Percentiles rank a stretch among this genome's conserved stretches.
phyloP scores from a whole-genome alignment of 2,888 invertebrate species.

The Malthinus flaveolus region DNA sequence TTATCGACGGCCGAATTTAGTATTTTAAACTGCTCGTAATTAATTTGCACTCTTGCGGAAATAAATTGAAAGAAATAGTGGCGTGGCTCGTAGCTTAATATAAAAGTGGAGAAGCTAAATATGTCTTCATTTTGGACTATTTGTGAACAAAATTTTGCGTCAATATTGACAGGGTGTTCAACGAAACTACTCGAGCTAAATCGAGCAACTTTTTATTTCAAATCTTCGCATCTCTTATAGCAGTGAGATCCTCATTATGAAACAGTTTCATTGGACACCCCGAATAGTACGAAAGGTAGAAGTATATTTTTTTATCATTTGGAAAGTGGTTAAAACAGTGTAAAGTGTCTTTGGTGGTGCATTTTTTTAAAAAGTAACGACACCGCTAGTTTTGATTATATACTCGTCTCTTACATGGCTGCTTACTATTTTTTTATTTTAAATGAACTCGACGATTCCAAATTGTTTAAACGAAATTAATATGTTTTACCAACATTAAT shows the following conservation, averaged over 20 bases:
- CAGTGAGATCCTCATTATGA: no score
- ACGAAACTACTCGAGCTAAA: no score
- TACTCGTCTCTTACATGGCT: conserved; percentile 47
- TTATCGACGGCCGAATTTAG: conserved; percentile 17
- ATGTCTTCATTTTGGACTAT: conserved; percentile 22
- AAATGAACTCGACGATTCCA: conserved; percentile 4
- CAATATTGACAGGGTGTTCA: no score
- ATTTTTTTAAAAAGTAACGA: conserved; percentile 35
- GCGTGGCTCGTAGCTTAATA: conserved; percentile 19
- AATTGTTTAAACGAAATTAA: conserved; percentile 19
- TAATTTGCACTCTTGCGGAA: conserved; percentile 15
- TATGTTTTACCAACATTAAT: conserved; percentile 24
- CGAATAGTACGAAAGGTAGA: conserved; percentile 21
- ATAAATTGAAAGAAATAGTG: conserved; percentile 22
- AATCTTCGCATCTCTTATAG: no score
- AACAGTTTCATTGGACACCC: no score
- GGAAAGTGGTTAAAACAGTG: conserved; percentile 26
- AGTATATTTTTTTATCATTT: conserved; percentile 30
- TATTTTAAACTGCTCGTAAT: conserved; percentile 8
- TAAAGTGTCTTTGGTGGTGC: conserved; percentile 18
- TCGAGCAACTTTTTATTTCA: no score
- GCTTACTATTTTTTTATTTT: conserved; percentile 21
- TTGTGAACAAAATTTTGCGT: conserved; percentile 20
- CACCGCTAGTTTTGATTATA: conserved; percentile 48
- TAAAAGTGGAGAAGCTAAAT: conserved; percentile 7